A percentile compares a stretch with the other conserved stretches of the same genome.
Conservation (phyloP, 2,113 vertebrate genomes). For the Phaethon lepturus region DNA sequence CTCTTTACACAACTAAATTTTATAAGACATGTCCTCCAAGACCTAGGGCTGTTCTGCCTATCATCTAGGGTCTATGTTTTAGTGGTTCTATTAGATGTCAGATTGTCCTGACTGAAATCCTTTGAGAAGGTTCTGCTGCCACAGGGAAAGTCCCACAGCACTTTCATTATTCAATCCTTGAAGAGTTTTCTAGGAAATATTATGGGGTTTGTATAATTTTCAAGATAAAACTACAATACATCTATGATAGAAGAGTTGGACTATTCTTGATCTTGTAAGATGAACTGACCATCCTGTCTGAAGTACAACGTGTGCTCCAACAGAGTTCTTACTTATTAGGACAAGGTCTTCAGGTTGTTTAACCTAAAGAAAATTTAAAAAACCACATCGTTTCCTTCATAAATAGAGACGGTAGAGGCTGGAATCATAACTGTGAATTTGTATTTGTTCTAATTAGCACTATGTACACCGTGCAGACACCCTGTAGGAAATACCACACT, state of each 20-base stretch:
- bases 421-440: neutral
- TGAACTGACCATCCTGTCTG: neutral
- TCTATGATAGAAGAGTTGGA: neutral
- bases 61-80: neutral
- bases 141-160: neutral
- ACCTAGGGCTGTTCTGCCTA: neutral
- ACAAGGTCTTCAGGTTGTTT: neutral
- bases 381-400: neutral
- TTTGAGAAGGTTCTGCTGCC: neutral
- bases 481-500: neutral
- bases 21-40: neutral
- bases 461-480: too few relatives aligned
- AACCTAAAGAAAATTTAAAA: neutral
- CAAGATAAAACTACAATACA: neutral
- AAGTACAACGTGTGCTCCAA: neutral
- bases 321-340: neutral
- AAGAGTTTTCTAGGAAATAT: neutral
- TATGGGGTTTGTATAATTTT: neutral
- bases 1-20: neutral
- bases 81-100: neutral
- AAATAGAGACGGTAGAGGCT: neutral
- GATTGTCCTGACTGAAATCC: neutral
- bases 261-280: neutral
- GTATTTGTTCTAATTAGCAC: neutral
- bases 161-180: neutral